Conservation (phyloP, 2,888 invertebrate genomes). For the Dicyrtoma fusca region DNA sequence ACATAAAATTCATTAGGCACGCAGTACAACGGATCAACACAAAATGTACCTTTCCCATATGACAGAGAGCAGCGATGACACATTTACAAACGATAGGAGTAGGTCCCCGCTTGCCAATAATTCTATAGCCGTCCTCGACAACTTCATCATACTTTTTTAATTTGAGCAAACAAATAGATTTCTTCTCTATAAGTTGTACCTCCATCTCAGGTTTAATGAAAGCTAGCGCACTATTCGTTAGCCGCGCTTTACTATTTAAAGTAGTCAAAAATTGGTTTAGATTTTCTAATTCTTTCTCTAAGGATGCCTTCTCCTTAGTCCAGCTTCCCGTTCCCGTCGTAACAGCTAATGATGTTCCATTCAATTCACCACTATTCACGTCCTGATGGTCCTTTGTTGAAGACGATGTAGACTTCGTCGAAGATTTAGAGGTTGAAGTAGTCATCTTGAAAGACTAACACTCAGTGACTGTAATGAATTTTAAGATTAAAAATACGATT, state of each 20-base stretch:
- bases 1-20: too few relatives aligned
- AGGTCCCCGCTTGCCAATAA: conserved; percentile 50
- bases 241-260: conserved; percentile 6
- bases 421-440: background rate
- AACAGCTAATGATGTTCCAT: conserved; percentile 32
- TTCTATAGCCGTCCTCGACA: conserved; percentile 48
- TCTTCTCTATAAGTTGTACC: conserved; percentile 23
- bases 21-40: background rate
- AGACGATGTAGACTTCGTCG: conserved; percentile 9
- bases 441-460: too few relatives aligned
- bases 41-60: conserved; percentile 51
- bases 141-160: conserved; percentile 48
- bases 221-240: too few relatives aligned
- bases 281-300: conserved; percentile 28
- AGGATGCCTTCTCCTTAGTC: conserved; percentile 10
- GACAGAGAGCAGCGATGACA: conserved; percentile 48
- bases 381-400: conserved; percentile 8
- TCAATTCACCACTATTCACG: conserved; percentile 9
- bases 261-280: conserved; percentile 3
- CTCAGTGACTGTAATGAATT: too few relatives aligned
- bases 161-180: conserved; percentile 43
- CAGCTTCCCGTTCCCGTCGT: conserved; percentile 29
- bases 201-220: conserved; percentile 7
- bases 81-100: conserved; percentile 48
- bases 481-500: too few relatives aligned